A percentile compares a stretch with the other conserved stretches of the same genome.
phyloP scores from a whole-genome alignment of 2,888 invertebrate genomes.

The Odontothrips loti region DNA sequence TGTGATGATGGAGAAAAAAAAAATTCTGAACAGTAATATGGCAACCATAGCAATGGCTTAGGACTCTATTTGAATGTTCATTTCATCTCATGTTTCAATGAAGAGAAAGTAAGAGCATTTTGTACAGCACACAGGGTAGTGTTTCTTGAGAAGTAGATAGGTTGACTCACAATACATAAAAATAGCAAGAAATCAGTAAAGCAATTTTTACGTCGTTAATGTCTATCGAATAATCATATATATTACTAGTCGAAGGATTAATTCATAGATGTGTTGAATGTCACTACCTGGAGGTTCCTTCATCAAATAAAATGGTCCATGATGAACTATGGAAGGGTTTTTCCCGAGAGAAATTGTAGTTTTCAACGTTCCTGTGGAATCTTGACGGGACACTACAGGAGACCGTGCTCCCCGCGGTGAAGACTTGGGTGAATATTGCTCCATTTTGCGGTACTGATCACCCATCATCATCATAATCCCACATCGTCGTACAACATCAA shows the following conservation, averaged over 20 bases:
- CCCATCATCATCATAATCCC: constrained; percentile 88
- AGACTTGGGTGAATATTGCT: constrained; percentile 92
- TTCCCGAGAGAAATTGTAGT: constrained; percentile 96
- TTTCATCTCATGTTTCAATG: too few species aligned
- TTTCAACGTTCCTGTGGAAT: constrained; percentile 95
- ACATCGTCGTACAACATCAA: constrained; percentile 61
- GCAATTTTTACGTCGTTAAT: background rate
- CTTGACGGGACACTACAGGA: constrained; percentile 92
- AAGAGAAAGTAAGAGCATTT: too few species aligned
- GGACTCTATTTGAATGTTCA: too few species aligned
- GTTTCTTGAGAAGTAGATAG: too few species aligned
- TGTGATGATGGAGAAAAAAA: too few species aligned
- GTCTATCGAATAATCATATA: background rate
- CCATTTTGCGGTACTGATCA: constrained; percentile 88
- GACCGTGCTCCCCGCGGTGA: constrained; percentile 91
- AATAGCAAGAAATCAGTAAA: background rate
- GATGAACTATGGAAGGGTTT: constrained; percentile 94
- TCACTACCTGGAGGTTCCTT: constrained; percentile 84
- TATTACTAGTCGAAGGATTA: too few species aligned
- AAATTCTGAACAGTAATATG: too few species aligned
- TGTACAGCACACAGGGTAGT: too few species aligned
- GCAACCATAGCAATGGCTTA: too few species aligned
- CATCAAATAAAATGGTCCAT: constrained; percentile 97
- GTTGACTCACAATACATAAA: constrained; percentile 27
- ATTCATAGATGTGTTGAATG: background rate